Evolutionary conservation across 2,888 invertebrate genomes (phyloP).

Genomic region (Mythimna pallens): DNA sequence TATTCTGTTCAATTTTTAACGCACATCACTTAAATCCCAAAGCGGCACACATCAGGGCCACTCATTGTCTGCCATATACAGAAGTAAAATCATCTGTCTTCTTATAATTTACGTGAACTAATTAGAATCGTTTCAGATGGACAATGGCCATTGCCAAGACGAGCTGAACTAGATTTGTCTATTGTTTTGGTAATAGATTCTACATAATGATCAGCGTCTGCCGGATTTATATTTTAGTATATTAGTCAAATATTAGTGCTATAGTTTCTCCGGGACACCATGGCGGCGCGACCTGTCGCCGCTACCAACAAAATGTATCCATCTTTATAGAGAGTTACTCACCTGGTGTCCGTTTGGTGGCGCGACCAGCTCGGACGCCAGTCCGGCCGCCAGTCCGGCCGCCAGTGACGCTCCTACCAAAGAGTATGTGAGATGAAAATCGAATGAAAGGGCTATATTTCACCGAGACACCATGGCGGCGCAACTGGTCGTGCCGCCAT

Average conservation of each 20-base stretch:
- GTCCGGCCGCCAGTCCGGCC: too few species aligned
- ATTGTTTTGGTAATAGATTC: conserved; percentile 20
- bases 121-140: conserved; percentile 41
- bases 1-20: conserved; percentile 23
- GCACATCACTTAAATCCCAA: conserved; percentile 22
- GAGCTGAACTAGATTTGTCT: conserved; percentile 15
- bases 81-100: conserved; percentile 40
- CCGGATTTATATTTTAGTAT: conserved; percentile 13
- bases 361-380: too few species aligned
- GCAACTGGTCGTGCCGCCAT: too few species aligned
- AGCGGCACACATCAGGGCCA: conserved; percentile 30
- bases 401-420: too few species aligned
- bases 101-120: conserved; percentile 42
- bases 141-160: conserved; percentile 14
- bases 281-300: too few species aligned
- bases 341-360: too few species aligned
- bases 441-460: too few species aligned
- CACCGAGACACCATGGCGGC: too few species aligned
- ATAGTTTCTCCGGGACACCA: too few species aligned
- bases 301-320: too few species aligned
- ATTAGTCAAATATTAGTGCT: neutral
- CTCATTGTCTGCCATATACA: conserved; percentile 55
- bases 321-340: too few species aligned
- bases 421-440: too few species aligned
- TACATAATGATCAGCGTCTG: neutral